Evolutionary conservation across 2,888 invertebrate species (phyloP), one percentile per base, ranked within the genome.

Genomic region (Pycnomerus fuliginosus): DNA sequence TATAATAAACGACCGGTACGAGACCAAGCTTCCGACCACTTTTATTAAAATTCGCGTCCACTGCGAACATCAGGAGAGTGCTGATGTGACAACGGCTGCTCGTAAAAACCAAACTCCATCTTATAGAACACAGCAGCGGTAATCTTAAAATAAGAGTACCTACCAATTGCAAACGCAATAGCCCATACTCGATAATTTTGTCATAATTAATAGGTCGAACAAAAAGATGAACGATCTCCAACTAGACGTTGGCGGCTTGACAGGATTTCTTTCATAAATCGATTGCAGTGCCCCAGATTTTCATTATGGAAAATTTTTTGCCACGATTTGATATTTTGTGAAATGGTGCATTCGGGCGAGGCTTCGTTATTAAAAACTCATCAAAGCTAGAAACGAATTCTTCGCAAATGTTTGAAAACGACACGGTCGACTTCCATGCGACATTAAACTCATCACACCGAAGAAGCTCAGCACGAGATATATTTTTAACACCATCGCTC

Each of bases 71-170:
- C 52, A 44, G 45, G 39, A 50, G 49, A 52, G 54, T 59, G 63
- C 60, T 63, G 61, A 63, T 60, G 63, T 55, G 60, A 61, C 58
- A 61, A 61, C 54, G 56, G 55, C 53, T 47, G 55, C 49, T 60
- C 61, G 54, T 61, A 61, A 61, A 63, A 61, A 53, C 52, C 49
- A 42, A 53, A 51, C 37, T 27, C 36, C 32, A 38, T 44, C 44
- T 44, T 36, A 36, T 36, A 28, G 35, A 35, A 34, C 38, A 20
- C 23, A 39, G 12, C 24, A 32, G 28, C 23, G 34, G 17, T 28
- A 34, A 41, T 34, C 34, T 41, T 34, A 28, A 33, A 39, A 12
- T 23, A 29, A 8, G 10, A 16, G 13, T 11, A 23, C 4, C 14
- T 16, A 14, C 8, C 28, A 36, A 13, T 22, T 17, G 22, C 27